phyloP scores from a whole-genome alignment of 1,140 invertebrate genomes.

The Aphaenogaster rudis region DNA sequence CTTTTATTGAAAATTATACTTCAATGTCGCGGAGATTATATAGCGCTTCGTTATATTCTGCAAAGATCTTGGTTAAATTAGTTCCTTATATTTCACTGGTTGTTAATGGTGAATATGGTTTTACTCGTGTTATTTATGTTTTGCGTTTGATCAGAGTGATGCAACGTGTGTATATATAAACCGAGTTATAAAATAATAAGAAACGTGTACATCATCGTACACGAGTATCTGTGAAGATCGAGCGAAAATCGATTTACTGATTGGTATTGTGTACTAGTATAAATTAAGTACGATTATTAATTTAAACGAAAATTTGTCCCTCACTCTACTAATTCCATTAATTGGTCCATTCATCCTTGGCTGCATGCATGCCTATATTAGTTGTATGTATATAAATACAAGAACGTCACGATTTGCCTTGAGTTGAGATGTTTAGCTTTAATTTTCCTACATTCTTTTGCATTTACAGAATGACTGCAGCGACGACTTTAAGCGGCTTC shows the following conservation, averaged over 20 bases:
- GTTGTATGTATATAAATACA: slow-evolving; percentile 46
- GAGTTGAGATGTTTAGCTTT: slow-evolving; percentile 61
- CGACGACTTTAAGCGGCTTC: slow-evolving; percentile 88
- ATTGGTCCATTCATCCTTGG: slow-evolving; percentile 34
- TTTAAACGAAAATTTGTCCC: not conserved
- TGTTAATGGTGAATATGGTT: slow-evolving; percentile 54
- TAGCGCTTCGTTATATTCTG: slow-evolving; percentile 40
- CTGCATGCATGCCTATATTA: slow-evolving; percentile 43
- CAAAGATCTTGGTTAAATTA: slow-evolving; percentile 48
- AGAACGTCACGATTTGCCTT: slow-evolving; percentile 18
- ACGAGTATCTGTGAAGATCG: not conserved
- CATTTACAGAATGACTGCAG: slow-evolving; percentile 88
- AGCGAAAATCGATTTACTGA: not conserved
- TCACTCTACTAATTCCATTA: slow-evolving; percentile 64
- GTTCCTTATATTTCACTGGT: slow-evolving; percentile 33
- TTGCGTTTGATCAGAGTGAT: slow-evolving; percentile 15
- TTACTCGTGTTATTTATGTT: slow-evolving; percentile 14
- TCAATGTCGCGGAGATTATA: slow-evolving; percentile 53
- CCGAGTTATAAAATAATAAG: slow-evolving; percentile 11
- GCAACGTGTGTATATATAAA: slow-evolving; percentile 23
- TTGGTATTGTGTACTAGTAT: slow-evolving; percentile 17
- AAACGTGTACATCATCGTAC: not conserved
- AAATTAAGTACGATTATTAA: slow-evolving; percentile 26
- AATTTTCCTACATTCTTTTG: slow-evolving; percentile 75
- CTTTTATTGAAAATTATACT: slow-evolving; percentile 69